These are phyloP conservation scores for Pristionchus mayeri DNA, from an alignment of 2,888 invertebrate genomes.

Conservation along the genomic window DNA sequence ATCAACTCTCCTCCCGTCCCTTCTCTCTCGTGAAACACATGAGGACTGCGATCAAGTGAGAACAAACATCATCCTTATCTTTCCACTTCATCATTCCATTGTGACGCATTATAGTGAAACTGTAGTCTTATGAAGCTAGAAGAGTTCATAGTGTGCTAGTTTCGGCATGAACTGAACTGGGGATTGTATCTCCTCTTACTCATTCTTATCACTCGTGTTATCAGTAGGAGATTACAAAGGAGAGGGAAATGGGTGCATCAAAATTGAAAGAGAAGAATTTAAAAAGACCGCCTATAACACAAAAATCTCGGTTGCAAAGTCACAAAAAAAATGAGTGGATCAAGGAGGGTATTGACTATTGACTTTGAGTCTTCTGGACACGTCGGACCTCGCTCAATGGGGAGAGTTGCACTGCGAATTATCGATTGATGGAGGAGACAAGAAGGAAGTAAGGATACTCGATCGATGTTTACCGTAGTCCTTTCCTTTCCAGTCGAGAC, in stretches of 20 bases:
- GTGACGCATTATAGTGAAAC: not conserved
- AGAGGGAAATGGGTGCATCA: not conserved
- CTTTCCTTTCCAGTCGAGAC: conserved; percentile 27
- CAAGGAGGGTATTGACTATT: too few species aligned
- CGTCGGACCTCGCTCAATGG: conserved; percentile 34
- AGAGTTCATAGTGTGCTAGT: not conserved
- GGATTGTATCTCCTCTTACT: not conserved
- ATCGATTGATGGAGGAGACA: not conserved
- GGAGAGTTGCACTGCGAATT: conserved; percentile 44
- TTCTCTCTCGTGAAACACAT: not conserved
- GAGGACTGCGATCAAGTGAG: conserved; percentile 4
- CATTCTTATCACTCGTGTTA: not conserved
- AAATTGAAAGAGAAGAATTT: not conserved
- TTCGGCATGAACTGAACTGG: not conserved
- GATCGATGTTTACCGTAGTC: not conserved
- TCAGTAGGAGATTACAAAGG: not conserved
- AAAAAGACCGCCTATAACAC: not conserved
- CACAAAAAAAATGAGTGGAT: not conserved
- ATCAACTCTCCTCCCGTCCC: not conserved
- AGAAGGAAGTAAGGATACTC: conserved; percentile 18
- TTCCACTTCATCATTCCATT: not conserved
- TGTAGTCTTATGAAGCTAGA: not conserved
- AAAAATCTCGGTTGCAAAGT: not conserved
- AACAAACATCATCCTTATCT: not conserved
- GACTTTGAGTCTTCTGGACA: not conserved